Evolutionary conservation across 2,888 invertebrate species (phyloP).

Genomic region (Sarcophaga caerulescens): DNA sequence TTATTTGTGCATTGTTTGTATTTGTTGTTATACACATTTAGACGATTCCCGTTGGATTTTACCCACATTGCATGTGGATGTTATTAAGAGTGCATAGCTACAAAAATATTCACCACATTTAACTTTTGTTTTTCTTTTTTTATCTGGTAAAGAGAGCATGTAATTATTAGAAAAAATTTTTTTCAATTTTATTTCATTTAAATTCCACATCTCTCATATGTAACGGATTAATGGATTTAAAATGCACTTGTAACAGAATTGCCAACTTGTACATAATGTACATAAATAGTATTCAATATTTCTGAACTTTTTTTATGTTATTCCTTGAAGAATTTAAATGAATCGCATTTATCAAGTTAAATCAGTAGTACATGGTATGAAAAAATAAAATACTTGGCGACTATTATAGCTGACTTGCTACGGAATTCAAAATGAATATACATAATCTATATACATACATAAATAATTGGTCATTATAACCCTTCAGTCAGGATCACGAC

Average conservation of each 20-base stretch:
- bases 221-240: slow-evolving; percentile 15
- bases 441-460: too few relatives aligned
- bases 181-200: neutral
- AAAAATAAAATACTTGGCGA: too few relatives aligned
- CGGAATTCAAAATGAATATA: too few relatives aligned
- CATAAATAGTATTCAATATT: neutral
- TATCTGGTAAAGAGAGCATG: neutral
- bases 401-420: too few relatives aligned
- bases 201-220: neutral
- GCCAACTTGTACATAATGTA: neutral
- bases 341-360: too few relatives aligned
- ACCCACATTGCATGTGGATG: slow-evolving; percentile 39
- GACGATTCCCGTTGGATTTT: slow-evolving; percentile 24
- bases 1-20: neutral
- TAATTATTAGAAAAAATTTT: neutral
- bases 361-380: too few relatives aligned
- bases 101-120: neutral
- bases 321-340: too few relatives aligned
- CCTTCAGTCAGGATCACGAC: too few relatives aligned
- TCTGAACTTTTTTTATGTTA: too few relatives aligned
- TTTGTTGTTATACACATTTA: slow-evolving; percentile 17
- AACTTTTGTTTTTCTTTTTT: neutral
- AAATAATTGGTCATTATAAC: too few relatives aligned
- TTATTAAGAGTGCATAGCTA: neutral
- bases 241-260: neutral